Percentiles rank a stretch among this genome's conserved stretches.
Conservation (phyloP, 2,888 invertebrate species). For the Petrophora chlorosata region DNA sequence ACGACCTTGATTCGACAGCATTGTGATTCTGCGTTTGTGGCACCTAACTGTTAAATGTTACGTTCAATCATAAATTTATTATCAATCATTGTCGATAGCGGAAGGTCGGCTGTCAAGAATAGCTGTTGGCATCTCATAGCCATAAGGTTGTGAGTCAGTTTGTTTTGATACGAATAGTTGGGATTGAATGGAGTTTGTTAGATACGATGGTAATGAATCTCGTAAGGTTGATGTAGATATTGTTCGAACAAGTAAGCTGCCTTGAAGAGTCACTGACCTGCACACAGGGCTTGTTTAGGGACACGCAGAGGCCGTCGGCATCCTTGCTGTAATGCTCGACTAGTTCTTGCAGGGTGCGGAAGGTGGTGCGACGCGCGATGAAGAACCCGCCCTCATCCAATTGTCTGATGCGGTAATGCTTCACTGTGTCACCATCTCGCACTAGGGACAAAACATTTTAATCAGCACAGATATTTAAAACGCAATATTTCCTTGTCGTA, state of each 20-base stretch:
- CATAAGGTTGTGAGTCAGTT: slow-evolving; percentile 31
- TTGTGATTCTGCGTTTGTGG: slow-evolving; percentile 39
- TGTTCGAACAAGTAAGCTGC: slow-evolving; percentile 18
- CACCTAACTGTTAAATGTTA: slow-evolving; percentile 39
- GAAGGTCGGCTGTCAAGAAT: slow-evolving; percentile 45
- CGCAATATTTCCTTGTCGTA: background rate
- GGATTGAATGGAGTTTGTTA: slow-evolving; percentile 15
- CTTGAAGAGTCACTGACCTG: slow-evolving; percentile 85
- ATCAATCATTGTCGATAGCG: slow-evolving; percentile 38
- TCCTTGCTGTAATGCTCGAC: slow-evolving; percentile 99
- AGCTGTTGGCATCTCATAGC: slow-evolving; percentile 25
- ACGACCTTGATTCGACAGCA: slow-evolving; percentile 51
- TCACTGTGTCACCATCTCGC: slow-evolving; percentile 99
- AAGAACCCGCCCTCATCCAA: slow-evolving; percentile 99
- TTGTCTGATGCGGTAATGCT: slow-evolving; percentile 99
- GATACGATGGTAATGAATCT: slow-evolving; percentile 17
- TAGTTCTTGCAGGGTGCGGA: slow-evolving; percentile 97
- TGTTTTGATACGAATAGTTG: slow-evolving; percentile 24
- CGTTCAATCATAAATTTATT: slow-evolving; percentile 42
- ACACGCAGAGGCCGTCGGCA: slow-evolving; percentile 99
- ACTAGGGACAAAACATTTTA: slow-evolving; percentile 84
- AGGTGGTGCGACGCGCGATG: slow-evolving; percentile 98
- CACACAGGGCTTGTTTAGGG: slow-evolving; percentile 96
- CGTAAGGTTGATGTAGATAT: slow-evolving; percentile 7
- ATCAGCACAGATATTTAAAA: background rate